Conservation (phyloP, 2,113 vertebrate genomes). For the Speoplatyrhinus poulsoni region DNA sequence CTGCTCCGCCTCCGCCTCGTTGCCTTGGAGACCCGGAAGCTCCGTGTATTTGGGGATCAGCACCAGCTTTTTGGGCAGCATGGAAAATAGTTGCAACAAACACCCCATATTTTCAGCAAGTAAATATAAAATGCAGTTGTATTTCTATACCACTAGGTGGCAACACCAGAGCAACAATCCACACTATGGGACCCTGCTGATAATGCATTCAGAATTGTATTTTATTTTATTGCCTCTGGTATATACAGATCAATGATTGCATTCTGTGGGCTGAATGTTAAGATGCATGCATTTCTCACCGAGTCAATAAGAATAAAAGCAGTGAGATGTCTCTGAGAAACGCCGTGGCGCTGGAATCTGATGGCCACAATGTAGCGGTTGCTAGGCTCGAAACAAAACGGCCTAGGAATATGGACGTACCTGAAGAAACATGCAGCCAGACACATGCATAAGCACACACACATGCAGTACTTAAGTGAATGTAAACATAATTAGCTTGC, state of each 20-base stretch:
- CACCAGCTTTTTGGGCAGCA: conserved; percentile 68
- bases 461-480: not conserved
- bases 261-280: not conserved
- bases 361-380: conserved; percentile 78
- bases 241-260: too few relatives aligned
- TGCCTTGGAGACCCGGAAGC: conserved; percentile 78
- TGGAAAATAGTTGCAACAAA: not conserved
- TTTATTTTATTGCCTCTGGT: too few relatives aligned
- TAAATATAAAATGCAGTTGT: not conserved
- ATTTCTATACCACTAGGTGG: conserved; percentile 32
- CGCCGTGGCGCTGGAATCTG: conserved; percentile 78
- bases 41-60: conserved; percentile 80
- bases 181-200: not conserved
- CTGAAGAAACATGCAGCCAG: conserved; percentile 48
- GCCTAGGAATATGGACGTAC: conserved; percentile 80
- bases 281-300: conserved; percentile 62
- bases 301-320: conserved; percentile 86
- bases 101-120: not conserved
- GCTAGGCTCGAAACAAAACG: conserved; percentile 87
- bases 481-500: not conserved
- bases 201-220: not conserved
- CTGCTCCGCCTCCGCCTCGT: conserved; percentile 45
- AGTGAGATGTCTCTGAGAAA: conserved; percentile 69
- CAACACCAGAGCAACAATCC: not conserved
- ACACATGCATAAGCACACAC: conserved; percentile 17